phyloP scores from a whole-genome alignment of 92 coral and sea anemone species.

The Blastomussa wellsi region DNA sequence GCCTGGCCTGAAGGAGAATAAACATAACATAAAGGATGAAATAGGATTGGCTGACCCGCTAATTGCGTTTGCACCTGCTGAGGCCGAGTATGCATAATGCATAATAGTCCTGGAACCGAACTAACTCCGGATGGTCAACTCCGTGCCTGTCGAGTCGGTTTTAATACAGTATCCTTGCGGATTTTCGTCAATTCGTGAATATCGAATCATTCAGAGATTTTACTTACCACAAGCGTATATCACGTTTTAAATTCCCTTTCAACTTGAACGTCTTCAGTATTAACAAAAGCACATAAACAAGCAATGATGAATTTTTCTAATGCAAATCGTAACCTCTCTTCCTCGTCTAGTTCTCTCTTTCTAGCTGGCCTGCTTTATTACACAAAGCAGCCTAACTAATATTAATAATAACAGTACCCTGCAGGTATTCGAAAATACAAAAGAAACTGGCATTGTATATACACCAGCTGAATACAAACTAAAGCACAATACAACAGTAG shows the following conservation, averaged over 20 bases:
- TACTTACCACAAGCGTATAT: background rate
- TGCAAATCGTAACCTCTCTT: background rate
- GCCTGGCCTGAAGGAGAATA: slow-evolving; percentile 15
- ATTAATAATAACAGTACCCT: background rate
- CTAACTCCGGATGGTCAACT: no score
- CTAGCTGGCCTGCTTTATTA: no score
- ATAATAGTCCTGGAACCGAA: slow-evolving; percentile 15
- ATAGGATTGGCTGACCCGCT: slow-evolving; percentile 34
- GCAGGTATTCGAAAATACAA: background rate
- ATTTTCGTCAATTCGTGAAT: background rate
- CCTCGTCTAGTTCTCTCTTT: background rate
- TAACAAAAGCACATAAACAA: background rate
- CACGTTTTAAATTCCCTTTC: background rate
- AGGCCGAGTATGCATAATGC: slow-evolving; percentile 1
- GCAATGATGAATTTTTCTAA: background rate
- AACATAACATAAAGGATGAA: background rate
- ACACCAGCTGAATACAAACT: background rate
- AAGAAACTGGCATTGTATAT: background rate
- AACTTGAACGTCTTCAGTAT: background rate
- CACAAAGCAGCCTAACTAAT: background rate
- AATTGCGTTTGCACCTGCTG: slow-evolving; percentile 44
- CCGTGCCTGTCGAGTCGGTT: background rate
- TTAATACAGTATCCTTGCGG: background rate
- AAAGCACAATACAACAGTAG: background rate
- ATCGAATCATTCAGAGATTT: background rate